Percentiles rank a stretch among this genome's conserved stretches.
phyloP scores from a whole-genome alignment of 1,140 invertebrate species.

The Leptestheria dahalacensis region DNA sequence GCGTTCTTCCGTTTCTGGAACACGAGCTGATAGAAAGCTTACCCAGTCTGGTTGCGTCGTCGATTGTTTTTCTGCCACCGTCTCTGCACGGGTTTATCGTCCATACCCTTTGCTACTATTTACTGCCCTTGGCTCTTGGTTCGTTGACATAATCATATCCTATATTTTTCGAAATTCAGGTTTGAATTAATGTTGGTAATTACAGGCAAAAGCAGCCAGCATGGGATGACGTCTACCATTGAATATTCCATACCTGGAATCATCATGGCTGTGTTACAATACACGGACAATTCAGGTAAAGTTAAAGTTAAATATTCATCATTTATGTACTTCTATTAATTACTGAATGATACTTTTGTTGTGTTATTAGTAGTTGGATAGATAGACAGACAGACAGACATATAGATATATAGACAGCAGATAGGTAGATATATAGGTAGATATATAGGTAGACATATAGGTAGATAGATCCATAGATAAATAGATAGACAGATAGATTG shows the following conservation, averaged over 20 bases:
- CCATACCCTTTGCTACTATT: conserved; percentile 86
- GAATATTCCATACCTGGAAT: conserved; percentile 82
- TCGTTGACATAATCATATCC: background rate
- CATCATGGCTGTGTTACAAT: conserved; percentile 94
- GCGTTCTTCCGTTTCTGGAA: conserved; percentile 88
- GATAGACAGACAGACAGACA: no score
- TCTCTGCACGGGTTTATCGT: conserved; percentile 88
- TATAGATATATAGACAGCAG: no score
- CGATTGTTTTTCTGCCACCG: conserved; percentile 76
- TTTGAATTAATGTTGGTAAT: background rate
- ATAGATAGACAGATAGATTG: no score
- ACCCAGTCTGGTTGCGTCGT: conserved; percentile 83
- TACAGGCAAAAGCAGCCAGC: conserved; percentile 1
- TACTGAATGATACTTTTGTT: no score
- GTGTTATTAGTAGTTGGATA: no score
- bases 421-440: no score
- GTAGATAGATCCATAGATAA: no score
- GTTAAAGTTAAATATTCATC: no score
- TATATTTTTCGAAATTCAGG: background rate
- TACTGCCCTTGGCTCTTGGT: conserved; percentile 92
- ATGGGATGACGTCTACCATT: conserved; percentile 15
- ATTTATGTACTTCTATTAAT: no score
- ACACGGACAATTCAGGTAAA: conserved; percentile 77
- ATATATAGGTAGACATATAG: no score
- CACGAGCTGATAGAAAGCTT: conserved; percentile 89